Base-by-base conservation (phyloP, 2,113 vertebrate species). In the Nannospalax galili region DNA sequence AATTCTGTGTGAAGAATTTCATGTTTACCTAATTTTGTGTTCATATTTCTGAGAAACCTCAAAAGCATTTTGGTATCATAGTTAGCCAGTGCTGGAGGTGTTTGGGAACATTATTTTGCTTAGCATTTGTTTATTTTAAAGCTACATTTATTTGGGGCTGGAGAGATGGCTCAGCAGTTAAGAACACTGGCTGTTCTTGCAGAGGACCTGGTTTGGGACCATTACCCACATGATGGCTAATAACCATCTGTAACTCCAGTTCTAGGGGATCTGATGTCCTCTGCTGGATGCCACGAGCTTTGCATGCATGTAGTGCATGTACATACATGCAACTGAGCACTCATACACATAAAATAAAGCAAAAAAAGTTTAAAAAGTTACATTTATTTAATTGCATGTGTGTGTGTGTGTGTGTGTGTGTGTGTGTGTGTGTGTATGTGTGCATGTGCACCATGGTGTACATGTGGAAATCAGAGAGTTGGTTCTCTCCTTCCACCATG, bases 1-100 rank as follows among this genome's bases (percentile, higher is more conserved):
- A 93, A 84, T 77, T 58, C 70, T 52, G 3, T 20, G 67, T 52
- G 60, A 93, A 80, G 24, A 75, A 88, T 81, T 96, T 91, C 82
- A 84, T 80, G 22, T 77, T 85, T 90, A 65, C 78, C 45, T 87
- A 74, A 82, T 65, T 88, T 94, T 40, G 60, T 28, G 8, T 85
- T 95, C 42, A 28, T 75, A 82, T 90, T 82, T 94, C 64, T 79
- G 45, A 88, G 73, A 90, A 52, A 35, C 24, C 22, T 26, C 62
- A 40, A 62, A 77, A 86, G 48, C 42, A n/a, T 92, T 93, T 42
- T 75, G 22, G 42, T 70, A 65, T 28, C 5, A 16, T 12, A 40
- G 40, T 70, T 65, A 92, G 56, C 73, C n/a, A 65, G 7, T 88
- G 45, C 20, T 90, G 12, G 78, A 73, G 15, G 72, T 58, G 16